phyloP scores from a whole-genome alignment of 2,113 vertebrate species.

The Alexandromys fortis region DNA sequence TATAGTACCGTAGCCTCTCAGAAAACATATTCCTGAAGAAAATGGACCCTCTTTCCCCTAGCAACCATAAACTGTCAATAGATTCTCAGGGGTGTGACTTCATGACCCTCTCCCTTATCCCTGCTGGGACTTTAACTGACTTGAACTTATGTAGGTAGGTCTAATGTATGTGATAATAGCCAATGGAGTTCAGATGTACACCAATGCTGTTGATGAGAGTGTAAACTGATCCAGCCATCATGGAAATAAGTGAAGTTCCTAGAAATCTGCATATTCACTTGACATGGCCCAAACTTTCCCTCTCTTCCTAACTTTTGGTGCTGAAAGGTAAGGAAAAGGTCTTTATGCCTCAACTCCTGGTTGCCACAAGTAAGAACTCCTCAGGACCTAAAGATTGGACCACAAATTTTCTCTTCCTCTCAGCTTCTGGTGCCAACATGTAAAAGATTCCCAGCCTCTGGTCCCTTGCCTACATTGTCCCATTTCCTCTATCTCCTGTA shows the following conservation, averaged over 20 bases:
- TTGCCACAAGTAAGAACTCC: background rate
- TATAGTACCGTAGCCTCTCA: background rate
- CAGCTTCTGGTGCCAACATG: background rate
- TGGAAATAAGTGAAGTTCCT: background rate
- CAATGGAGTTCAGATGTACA: background rate
- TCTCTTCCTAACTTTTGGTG: background rate
- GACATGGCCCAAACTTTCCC: background rate
- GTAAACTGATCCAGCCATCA: background rate
- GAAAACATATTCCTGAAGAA: background rate
- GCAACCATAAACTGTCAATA: background rate
- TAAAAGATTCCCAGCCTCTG: background rate
- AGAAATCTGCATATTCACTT: background rate
- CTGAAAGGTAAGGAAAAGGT: background rate
- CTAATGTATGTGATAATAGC: background rate
- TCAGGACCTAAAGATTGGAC: background rate
- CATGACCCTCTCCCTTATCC: background rate
- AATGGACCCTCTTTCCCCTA: background rate
- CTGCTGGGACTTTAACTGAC: background rate
- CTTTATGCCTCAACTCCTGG: background rate
- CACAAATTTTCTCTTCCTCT: background rate
- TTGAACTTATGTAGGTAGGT: background rate
- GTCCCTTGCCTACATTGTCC: background rate
- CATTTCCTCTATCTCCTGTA: background rate
- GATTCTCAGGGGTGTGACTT: background rate
- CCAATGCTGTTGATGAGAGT: background rate